A percentile compares a stretch with the other conserved stretches of the same genome.
Evolutionary conservation across 1,140 invertebrate species (phyloP).

Genomic region (Acromyrmex echinatior): DNA sequence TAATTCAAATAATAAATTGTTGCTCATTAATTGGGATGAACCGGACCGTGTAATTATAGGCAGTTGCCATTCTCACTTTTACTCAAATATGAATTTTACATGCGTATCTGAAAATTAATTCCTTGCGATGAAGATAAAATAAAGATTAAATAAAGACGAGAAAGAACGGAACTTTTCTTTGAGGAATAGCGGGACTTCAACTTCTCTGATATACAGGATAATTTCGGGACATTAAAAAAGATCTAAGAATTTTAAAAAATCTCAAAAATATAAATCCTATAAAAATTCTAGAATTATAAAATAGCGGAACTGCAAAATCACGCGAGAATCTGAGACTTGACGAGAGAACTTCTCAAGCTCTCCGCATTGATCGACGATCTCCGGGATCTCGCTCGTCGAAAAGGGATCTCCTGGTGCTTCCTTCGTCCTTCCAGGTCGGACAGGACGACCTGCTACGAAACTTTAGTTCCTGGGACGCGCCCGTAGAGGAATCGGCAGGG

Average conservation of each 20-base stretch:
- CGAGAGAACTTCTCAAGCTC: conserved; percentile 13
- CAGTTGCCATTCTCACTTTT: not conserved
- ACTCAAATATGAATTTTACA: conserved; percentile 14
- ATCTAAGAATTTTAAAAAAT: not conserved
- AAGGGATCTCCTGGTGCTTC: conserved; percentile 33
- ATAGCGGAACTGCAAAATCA: not conserved
- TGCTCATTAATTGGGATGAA: conserved; percentile 3
- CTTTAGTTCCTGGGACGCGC: conserved; percentile 81
- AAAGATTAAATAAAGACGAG: not conserved
- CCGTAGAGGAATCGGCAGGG: conserved; percentile 80
- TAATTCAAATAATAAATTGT: conserved; percentile 8
- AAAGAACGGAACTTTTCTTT: not conserved
- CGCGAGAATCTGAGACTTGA: conserved; percentile 24
- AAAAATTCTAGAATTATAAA: conserved; percentile 10
- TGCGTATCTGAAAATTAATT: not conserved
- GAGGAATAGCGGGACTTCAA: not conserved
- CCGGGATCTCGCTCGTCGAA: conserved; percentile 16
- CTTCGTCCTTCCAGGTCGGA: conserved; percentile 24
- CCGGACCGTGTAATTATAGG: not conserved
- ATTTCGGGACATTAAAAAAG: not conserved
- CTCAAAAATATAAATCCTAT: not conserved
- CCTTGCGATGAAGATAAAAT: not conserved
- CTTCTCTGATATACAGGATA: not conserved
- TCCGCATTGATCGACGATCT: conserved; percentile 10
- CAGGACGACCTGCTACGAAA: not conserved